Percentiles rank a stretch among this genome's conserved stretches.
Evolutionary conservation across 2,797 vertebrate species (phyloP).

Genomic region (Aplochiton taeniatus): DNA sequence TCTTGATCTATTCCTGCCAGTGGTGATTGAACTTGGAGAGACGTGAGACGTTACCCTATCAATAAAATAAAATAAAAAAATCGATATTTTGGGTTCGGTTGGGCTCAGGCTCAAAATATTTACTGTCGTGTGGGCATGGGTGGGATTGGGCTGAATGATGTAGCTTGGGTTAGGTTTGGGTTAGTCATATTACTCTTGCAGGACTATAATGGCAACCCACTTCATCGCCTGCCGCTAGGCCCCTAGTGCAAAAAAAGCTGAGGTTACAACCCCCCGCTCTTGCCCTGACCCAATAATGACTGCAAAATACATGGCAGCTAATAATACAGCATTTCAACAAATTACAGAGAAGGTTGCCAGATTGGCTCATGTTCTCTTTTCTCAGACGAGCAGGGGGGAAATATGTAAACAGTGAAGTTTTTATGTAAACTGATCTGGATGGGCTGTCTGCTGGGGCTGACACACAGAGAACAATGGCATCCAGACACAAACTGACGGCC

Average conservation of each 20-base stretch:
- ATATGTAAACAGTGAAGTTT: slow-evolving; percentile 4
- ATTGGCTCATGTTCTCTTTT: slow-evolving; percentile 12
- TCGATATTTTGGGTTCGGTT: no score
- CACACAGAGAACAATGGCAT: background rate
- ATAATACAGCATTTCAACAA: background rate
- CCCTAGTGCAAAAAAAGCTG: slow-evolving; percentile 1
- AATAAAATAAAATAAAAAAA: no score
- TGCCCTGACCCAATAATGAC: background rate
- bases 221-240: no score
- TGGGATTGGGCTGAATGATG: no score
- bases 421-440: background rate
- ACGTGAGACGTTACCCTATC: no score
- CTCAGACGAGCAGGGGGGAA: slow-evolving; percentile 8
- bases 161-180: no score
- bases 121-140: no score
- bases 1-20: no score
- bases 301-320: slow-evolving; percentile 2
- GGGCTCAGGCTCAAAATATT: no score
- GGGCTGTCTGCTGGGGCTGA: background rate
- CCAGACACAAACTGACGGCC: background rate
- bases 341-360: slow-evolving; percentile 24
- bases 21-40: no score
- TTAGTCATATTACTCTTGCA: no score
- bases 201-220: no score
- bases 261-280: background rate